Conservation (phyloP, 2,888 invertebrate genomes). For the Callinectes sapidus region DNA sequence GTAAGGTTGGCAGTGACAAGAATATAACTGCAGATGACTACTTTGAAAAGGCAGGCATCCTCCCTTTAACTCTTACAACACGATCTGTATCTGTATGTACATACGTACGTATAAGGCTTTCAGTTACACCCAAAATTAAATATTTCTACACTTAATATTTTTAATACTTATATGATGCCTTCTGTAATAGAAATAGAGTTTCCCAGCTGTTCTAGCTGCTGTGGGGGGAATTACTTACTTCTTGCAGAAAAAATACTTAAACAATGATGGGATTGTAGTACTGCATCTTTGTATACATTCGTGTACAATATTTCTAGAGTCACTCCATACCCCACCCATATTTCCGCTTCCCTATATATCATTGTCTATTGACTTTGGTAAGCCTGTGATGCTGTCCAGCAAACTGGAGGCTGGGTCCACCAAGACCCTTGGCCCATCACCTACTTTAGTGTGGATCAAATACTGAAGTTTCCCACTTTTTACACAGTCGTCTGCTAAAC, state of each 20-base stretch:
- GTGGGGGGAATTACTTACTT: neutral
- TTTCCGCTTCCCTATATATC: constrained; percentile 15
- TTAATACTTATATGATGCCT: neutral
- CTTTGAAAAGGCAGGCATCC: neutral
- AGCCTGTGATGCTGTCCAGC: constrained; percentile 41
- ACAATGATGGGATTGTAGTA: neutral
- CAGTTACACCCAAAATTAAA: neutral
- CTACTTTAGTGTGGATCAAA: constrained; percentile 71
- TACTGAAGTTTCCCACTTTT: constrained; percentile 57
- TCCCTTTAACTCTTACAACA: neutral
- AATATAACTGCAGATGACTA: neutral
- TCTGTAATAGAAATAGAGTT: neutral
- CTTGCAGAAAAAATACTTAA: neutral
- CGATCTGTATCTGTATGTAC: neutral
- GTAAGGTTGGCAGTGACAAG: neutral
- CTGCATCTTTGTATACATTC: constrained; percentile 32
- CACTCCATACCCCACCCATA: constrained; percentile 29
- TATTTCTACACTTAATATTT: neutral
- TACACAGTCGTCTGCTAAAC: constrained; percentile 41
- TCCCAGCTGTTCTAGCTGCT: neutral
- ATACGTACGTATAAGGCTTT: neutral
- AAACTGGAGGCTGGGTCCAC: constrained; percentile 38
- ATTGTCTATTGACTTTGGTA: constrained; percentile 37
- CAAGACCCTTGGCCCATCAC: constrained; percentile 65
- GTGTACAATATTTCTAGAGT: constrained; percentile 31